phyloP scores from a whole-genome alignment of 2,888 invertebrate genomes.

The Thymelicus sylvestris region DNA sequence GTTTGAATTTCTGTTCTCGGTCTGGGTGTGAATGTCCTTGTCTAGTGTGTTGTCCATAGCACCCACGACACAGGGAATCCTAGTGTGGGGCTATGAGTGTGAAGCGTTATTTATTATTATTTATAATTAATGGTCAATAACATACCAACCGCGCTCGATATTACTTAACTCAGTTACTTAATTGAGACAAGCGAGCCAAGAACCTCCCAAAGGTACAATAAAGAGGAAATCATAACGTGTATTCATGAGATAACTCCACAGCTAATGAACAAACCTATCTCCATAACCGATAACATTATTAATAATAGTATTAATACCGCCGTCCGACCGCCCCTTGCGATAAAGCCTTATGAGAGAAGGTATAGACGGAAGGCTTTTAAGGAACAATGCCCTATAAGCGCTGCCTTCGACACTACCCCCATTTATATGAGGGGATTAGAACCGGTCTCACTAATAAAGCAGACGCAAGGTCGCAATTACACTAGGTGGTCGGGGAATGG shows the following conservation, averaged over 20 bases:
- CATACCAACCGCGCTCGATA: too few species aligned
- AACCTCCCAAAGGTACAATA: neutral
- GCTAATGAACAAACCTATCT: slow-evolving; percentile 28
- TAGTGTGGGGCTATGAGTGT: too few species aligned
- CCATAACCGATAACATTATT: slow-evolving; percentile 31
- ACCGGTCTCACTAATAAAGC: slow-evolving; percentile 59
- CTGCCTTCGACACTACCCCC: slow-evolving; percentile 53
- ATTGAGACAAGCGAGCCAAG: neutral
- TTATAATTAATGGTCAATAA: too few species aligned
- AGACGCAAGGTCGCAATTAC: slow-evolving; percentile 61
- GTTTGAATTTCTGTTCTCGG: too few species aligned
- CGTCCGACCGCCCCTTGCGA: slow-evolving; percentile 32
- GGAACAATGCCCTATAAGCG: slow-evolving; percentile 62
- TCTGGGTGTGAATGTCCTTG: too few species aligned
- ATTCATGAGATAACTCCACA: neutral
- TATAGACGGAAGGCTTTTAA: slow-evolving; percentile 56
- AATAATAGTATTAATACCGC: slow-evolving; percentile 29
- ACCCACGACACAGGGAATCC: too few species aligned
- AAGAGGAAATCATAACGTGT: neutral
- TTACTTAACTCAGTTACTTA: neutral
- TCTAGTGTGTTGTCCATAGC: too few species aligned
- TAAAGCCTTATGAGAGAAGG: slow-evolving; percentile 40
- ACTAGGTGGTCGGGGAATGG: slow-evolving; percentile 51
- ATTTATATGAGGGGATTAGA: slow-evolving; percentile 69
- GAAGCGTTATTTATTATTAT: too few species aligned